Percentiles rank a stretch among this genome's conserved stretches.
These are phyloP conservation scores for Alauda arvensis DNA, from an alignment of 2,797 vertebrate species.

Conservation along the genomic window DNA sequence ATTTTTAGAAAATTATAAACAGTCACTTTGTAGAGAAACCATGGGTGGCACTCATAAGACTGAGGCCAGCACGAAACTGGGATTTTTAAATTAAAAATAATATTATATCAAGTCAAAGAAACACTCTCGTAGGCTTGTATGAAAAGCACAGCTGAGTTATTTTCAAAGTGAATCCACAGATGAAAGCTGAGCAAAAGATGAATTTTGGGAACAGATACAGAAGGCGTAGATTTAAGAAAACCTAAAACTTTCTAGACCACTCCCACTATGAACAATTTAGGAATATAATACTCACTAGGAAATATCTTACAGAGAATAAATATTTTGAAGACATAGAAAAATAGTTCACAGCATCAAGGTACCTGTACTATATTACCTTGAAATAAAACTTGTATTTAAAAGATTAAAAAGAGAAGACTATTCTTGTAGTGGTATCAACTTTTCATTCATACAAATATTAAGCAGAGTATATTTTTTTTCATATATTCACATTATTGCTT, in stretches of 20 bases:
- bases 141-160: conserved; percentile 3
- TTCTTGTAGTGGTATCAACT: conserved; percentile 71
- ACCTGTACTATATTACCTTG: conserved; percentile 59
- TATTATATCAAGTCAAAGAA: not conserved
- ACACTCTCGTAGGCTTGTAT: not conserved
- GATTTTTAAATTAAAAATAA: not conserved
- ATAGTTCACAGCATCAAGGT: conserved; percentile 67
- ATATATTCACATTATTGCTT: conserved; percentile 81
- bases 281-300: conserved; percentile 39
- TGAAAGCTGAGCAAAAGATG: conserved; percentile 19
- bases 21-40: not conserved
- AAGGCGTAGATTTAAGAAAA: conserved; percentile 27
- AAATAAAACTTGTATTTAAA: conserved; percentile 74
- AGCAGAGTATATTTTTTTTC: conserved; percentile 66
- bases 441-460: conserved; percentile 75
- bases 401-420: conserved; percentile 66
- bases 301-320: conserved; percentile 61
- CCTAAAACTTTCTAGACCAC: conserved; percentile 39
- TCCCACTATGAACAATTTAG: conserved; percentile 23
- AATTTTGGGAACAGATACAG: conserved; percentile 25
- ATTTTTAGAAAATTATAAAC: not conserved
- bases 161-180: conserved; percentile 38
- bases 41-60: not conserved
- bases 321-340: conserved; percentile 69
- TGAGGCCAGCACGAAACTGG: not conserved